Evolutionary conservation across 1,140 invertebrate genomes (phyloP).

Genomic region (Apis cerana): DNA sequence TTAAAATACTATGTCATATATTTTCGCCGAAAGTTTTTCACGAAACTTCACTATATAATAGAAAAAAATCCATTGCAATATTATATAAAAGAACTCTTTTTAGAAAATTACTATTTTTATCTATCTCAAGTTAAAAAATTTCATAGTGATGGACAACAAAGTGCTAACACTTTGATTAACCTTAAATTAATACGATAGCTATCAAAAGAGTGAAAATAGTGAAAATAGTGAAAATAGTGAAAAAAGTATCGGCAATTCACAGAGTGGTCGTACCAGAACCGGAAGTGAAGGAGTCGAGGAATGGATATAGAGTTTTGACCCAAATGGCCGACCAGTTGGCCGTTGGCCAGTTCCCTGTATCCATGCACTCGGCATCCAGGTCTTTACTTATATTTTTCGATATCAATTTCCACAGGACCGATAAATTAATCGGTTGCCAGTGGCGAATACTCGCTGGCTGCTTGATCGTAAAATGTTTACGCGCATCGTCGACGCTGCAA

Average conservation of each 20-base stretch:
- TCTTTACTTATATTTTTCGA: slow-evolving; percentile 65
- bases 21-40: not conserved
- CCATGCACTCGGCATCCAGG: slow-evolving; percentile 50
- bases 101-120: no score
- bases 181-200: not conserved
- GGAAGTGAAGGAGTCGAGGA: not conserved
- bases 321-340: slow-evolving; percentile 73
- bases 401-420: slow-evolving; percentile 65
- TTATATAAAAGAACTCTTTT: not conserved
- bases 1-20: not conserved
- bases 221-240: not conserved
- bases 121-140: no score
- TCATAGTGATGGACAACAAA: not conserved
- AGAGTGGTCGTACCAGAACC: not conserved
- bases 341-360: slow-evolving; percentile 71
- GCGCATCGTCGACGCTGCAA: not conserved
- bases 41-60: not conserved
- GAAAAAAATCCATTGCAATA: no score
- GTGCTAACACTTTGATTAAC: not conserved
- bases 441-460: not conserved
- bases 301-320: slow-evolving; percentile 64
- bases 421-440: slow-evolving; percentile 66
- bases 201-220: slow-evolving; percentile 1
- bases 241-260: not conserved
- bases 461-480: slow-evolving; percentile 22